Conservation (phyloP, 2,888 invertebrate species). For the Fragum fragum region DNA sequence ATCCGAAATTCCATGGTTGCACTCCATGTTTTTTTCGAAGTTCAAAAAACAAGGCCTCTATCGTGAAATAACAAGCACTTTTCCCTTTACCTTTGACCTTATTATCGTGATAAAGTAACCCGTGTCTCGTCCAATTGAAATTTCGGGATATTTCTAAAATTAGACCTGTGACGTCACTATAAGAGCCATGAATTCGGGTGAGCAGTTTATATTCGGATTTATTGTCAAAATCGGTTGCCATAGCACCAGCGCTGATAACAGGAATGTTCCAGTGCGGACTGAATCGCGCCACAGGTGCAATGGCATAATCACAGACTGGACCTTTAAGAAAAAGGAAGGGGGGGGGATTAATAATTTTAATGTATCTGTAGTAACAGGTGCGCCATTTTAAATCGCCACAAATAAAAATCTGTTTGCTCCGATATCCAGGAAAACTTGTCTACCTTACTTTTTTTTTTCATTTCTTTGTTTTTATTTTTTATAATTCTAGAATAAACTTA, state of each 20-base stretch:
- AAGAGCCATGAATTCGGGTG: slow-evolving; percentile 88
- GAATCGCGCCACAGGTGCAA: slow-evolving; percentile 95
- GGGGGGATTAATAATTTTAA: too few species aligned
- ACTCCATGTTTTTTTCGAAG: background rate
- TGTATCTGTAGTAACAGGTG: too few species aligned
- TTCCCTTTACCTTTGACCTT: slow-evolving; percentile 55
- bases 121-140: slow-evolving; percentile 79
- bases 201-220: slow-evolving; percentile 90
- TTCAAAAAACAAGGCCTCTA: slow-evolving; percentile 90
- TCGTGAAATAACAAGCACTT: slow-evolving; percentile 90
- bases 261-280: slow-evolving; percentile 97
- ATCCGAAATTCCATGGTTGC: slow-evolving; percentile 11
- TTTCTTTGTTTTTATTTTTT: too few species aligned
- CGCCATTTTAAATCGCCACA: too few species aligned
- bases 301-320: slow-evolving; percentile 88
- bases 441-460: too few species aligned
- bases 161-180: slow-evolving; percentile 76
- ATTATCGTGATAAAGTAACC: slow-evolving; percentile 77
- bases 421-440: too few species aligned
- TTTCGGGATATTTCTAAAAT: slow-evolving; percentile 68
- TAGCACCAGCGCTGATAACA: slow-evolving; percentile 90
- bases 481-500: too few species aligned
- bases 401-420: too few species aligned
- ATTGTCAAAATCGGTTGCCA: slow-evolving; percentile 82
- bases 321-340: slow-evolving; percentile 75